Conservation (phyloP, 1,140 invertebrate species). For the Solenopsis fugax region DNA sequence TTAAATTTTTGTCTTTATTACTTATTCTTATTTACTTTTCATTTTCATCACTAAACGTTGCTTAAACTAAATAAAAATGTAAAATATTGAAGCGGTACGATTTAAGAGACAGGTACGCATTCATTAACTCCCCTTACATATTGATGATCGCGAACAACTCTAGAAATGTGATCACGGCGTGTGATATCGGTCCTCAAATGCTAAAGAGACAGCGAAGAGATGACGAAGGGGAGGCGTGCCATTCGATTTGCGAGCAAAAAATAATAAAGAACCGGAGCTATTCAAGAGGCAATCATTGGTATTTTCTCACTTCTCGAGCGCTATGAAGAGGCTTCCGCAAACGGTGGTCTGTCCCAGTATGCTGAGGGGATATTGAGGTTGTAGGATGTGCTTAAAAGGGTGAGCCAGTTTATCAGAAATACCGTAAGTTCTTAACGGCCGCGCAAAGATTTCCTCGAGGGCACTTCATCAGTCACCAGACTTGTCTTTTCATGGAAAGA, state of each 20-base stretch:
- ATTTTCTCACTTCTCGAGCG: conserved; percentile 14
- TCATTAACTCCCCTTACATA: no score
- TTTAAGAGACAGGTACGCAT: no score
- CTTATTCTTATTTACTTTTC: no score
- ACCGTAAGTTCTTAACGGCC: conserved; percentile 30
- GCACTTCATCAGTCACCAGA: background rate
- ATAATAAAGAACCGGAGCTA: conserved; percentile 24
- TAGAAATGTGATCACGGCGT: background rate
- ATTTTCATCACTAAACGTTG: no score
- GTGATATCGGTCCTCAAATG: background rate
- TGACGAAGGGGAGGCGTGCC: background rate
- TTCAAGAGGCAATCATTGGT: conserved; percentile 28
- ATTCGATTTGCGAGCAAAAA: conserved; percentile 15
- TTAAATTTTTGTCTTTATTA: no score
- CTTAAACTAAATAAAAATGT: no score
- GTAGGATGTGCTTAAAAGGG: conserved; percentile 20
- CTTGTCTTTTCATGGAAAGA: background rate
- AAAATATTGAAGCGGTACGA: no score
- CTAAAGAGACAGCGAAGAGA: background rate
- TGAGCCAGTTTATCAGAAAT: conserved; percentile 49
- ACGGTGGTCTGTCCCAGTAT: background rate
- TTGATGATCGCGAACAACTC: background rate
- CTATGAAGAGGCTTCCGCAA: conserved; percentile 30
- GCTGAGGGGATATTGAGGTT: conserved; percentile 1
- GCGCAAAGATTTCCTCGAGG: conserved; percentile 39